phyloP scores from a whole-genome alignment of 2,113 vertebrate genomes.

The Phaetusa simplex region DNA sequence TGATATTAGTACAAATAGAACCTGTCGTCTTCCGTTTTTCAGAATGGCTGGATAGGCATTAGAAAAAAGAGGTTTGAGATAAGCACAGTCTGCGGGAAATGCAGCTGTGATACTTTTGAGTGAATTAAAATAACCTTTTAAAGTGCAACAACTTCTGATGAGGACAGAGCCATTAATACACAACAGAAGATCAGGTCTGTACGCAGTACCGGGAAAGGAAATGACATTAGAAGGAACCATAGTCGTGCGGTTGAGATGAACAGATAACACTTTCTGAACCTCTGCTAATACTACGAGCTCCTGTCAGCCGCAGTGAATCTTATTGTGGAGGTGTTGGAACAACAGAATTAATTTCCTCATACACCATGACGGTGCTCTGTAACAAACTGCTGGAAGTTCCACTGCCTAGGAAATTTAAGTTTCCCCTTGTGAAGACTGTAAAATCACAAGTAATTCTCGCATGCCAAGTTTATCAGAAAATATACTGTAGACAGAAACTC shows the following conservation, averaged over 20 bases:
- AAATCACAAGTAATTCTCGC: neutral
- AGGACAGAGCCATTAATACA: neutral
- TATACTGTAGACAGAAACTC: neutral
- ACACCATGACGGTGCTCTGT: neutral
- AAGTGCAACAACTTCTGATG: neutral
- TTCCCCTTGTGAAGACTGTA: neutral
- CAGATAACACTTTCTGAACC: neutral
- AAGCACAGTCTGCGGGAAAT: neutral
- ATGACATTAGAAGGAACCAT: neutral
- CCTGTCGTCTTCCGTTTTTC: neutral
- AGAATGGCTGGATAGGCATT: neutral
- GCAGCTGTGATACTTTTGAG: neutral
- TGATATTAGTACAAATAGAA: neutral
- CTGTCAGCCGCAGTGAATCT: neutral
- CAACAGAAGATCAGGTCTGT: neutral
- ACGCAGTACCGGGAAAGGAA: neutral
- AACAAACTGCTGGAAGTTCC: neutral
- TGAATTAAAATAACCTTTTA: neutral
- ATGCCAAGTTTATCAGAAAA: neutral
- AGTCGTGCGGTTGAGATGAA: neutral
- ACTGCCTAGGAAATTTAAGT: neutral
- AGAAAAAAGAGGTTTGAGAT: neutral
- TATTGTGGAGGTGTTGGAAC: neutral
- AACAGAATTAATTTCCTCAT: neutral
- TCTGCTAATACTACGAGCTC: neutral